Conservation (phyloP, 1,140 invertebrate species). For the Drosophila murphyi region DNA sequence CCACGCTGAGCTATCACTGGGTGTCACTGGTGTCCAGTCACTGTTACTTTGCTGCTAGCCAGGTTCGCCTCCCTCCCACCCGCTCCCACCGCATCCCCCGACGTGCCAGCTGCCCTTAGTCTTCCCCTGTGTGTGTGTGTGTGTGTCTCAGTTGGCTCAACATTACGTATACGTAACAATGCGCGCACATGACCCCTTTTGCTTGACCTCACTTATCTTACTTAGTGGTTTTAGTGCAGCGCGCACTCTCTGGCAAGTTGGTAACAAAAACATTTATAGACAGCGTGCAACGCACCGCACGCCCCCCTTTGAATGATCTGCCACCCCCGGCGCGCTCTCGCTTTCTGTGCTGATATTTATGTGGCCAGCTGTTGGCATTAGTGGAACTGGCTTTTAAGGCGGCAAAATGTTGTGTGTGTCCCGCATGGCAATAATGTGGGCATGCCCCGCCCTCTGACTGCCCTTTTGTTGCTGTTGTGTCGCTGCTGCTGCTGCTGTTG, state of each 20-base stretch:
- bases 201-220: conserved; percentile 83
- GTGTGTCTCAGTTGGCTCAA: conserved; percentile 37
- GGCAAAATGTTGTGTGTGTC: conserved; percentile 55
- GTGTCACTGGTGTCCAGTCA: conserved; percentile 34
- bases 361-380: conserved; percentile 81
- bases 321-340: neutral
- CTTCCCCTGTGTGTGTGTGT: no score
- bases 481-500: conserved; percentile 45
- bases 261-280: conserved; percentile 65
- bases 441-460: neutral
- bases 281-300: conserved; percentile 23
- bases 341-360: conserved; percentile 67
- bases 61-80: neutral
- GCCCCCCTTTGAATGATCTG: conserved; percentile 23
- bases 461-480: conserved; percentile 11
- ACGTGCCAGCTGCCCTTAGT: neutral
- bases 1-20: conserved; percentile 48
- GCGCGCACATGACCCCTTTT: conserved; percentile 82
- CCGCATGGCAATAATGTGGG: conserved; percentile 61
- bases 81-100: neutral
- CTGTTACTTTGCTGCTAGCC: neutral
- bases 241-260: conserved; percentile 17
- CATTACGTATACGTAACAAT: conserved; percentile 65
- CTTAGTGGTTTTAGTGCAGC: conserved; percentile 76
- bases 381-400: conserved; percentile 80